phyloP scores from a whole-genome alignment of 2,113 vertebrate genomes.

The Penelope pileata region DNA sequence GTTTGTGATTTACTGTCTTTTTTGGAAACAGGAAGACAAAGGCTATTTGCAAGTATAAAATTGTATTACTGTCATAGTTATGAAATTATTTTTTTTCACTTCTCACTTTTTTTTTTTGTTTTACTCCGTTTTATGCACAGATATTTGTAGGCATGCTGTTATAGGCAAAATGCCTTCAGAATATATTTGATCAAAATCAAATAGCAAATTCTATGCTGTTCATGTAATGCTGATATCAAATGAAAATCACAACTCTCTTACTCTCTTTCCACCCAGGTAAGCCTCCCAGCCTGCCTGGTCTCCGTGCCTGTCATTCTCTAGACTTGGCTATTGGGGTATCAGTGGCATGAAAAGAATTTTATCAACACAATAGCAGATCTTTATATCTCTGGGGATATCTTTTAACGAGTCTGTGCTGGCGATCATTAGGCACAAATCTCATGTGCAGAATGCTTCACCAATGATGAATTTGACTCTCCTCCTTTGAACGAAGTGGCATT shows the following conservation, averaged over 20 bases:
- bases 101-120: background rate
- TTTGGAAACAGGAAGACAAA: slow-evolving; percentile 47
- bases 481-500: slow-evolving; percentile 3
- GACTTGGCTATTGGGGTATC: background rate
- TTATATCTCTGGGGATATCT: slow-evolving; percentile 31
- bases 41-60: slow-evolving; percentile 49
- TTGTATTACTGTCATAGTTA: slow-evolving; percentile 9
- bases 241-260: background rate
- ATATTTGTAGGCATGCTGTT: background rate
- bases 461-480: slow-evolving; percentile 8
- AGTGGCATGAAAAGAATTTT: slow-evolving; percentile 68
- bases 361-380: slow-evolving; percentile 38
- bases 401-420: slow-evolving; percentile 22
- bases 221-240: background rate
- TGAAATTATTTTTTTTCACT: background rate
- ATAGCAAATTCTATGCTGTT: background rate
- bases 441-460: background rate
- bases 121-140: background rate
- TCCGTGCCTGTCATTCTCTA: background rate
- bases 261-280: background rate
- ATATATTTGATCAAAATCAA: background rate
- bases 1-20: slow-evolving; percentile 47
- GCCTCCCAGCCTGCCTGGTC: background rate
- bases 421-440: background rate
- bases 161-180: background rate